phyloP scores from a whole-genome alignment of 2,113 vertebrate species.

The Pteropus alecto region DNA sequence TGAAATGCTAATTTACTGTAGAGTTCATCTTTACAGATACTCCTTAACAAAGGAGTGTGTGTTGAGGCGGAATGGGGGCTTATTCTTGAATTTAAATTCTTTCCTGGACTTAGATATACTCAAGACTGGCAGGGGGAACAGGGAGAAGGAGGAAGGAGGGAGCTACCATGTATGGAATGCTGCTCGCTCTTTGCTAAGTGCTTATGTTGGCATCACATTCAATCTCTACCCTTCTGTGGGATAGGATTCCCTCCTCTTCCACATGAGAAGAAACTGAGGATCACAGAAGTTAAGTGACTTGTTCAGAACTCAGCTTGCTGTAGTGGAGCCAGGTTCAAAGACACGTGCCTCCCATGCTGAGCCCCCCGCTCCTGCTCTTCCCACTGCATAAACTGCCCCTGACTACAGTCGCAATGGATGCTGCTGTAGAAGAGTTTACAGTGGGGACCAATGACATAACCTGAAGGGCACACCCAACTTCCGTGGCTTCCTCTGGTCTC shows the following conservation, averaged over 20 bases:
- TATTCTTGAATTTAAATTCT: not conserved
- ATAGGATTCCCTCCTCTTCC: not conserved
- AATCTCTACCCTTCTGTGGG: not conserved
- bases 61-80: not conserved
- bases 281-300: not conserved
- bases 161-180: rapidly evolving
- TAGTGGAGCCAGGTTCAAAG: not conserved
- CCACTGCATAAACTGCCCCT: rapidly evolving
- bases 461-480: not conserved
- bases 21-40: not conserved
- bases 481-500: too few relatives aligned
- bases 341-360: not conserved
- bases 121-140: not conserved
- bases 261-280: not conserved
- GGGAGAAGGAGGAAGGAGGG: not conserved
- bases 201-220: rapidly evolving
- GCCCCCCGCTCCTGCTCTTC: not conserved
- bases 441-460: not conserved
- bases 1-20: too few relatives aligned
- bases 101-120: not conserved
- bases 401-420: not conserved
- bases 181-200: not conserved
- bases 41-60: not conserved
- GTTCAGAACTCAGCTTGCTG: not conserved
- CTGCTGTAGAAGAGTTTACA: too few relatives aligned